phyloP scores from a whole-genome alignment of 2,888 invertebrate species.

The Spodoptera littoralis region DNA sequence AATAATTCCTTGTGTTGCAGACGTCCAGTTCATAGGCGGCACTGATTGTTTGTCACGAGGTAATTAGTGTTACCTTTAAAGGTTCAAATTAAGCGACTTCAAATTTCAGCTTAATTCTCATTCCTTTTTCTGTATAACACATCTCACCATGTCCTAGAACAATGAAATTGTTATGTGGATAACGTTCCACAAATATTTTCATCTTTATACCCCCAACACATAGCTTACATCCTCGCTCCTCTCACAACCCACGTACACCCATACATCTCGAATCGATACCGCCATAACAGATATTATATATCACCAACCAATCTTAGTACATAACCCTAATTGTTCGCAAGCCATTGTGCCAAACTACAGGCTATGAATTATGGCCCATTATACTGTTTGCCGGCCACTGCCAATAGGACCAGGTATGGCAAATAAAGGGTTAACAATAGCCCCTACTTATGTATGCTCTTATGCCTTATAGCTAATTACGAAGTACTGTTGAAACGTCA shows the following conservation, averaged over 20 bases:
- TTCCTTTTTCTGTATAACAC: no score
- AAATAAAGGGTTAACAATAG: constrained; percentile 35
- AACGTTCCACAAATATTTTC: background rate
- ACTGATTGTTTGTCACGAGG: no score
- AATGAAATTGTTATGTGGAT: no score
- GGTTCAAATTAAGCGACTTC: no score
- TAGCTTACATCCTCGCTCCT: no score
- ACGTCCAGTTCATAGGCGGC: no score
- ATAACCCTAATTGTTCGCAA: constrained; percentile 44
- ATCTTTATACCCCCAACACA: background rate
- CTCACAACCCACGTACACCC: constrained; percentile 1
- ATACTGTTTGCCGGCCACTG: constrained; percentile 38
- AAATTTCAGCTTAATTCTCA: no score
- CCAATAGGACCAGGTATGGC: constrained; percentile 45
- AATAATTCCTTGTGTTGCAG: no score
- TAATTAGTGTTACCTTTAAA: no score
- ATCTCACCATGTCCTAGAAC: no score
- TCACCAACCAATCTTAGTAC: constrained; percentile 42
- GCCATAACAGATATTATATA: constrained; percentile 29
- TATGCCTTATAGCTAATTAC: constrained; percentile 5
- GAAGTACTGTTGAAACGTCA: no score
- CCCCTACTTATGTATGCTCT: constrained; percentile 10
- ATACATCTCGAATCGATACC: constrained; percentile 30
- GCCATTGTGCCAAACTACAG: constrained; percentile 45
- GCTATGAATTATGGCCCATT: constrained; percentile 46